Percentiles rank a stretch among this genome's conserved stretches.
Evolutionary conservation across 2,888 invertebrate species (phyloP).

Genomic region (Camptogramma bilineatum): DNA sequence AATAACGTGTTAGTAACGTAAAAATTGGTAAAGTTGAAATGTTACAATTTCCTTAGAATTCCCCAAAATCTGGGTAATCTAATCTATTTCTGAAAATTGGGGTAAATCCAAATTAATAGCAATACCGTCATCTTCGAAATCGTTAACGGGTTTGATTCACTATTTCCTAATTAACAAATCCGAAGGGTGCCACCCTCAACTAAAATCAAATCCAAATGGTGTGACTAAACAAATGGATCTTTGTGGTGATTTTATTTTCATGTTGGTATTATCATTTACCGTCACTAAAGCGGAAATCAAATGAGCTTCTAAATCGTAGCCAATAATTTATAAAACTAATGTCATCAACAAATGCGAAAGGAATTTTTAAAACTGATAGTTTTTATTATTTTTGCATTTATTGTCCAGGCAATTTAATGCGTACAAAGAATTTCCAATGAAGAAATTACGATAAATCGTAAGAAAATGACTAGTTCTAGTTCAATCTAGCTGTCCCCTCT

Average conservation of each 20-base stretch:
- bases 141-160: slow-evolving; percentile 77
- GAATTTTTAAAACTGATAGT: background rate
- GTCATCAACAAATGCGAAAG: background rate
- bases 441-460: slow-evolving; percentile 22
- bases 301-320: background rate
- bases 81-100: slow-evolving; percentile 44
- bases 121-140: slow-evolving; percentile 63
- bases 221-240: slow-evolving; percentile 52
- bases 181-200: slow-evolving; percentile 61
- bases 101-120: slow-evolving; percentile 59
- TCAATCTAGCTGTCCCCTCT: slow-evolving; percentile 9
- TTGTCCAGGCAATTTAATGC: background rate
- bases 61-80: slow-evolving; percentile 21
- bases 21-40: background rate
- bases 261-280: slow-evolving; percentile 22
- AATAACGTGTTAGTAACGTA: background rate
- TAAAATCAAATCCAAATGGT: slow-evolving; percentile 50
- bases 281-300: slow-evolving; percentile 8
- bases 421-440: slow-evolving; percentile 25
- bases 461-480: slow-evolving; percentile 30
- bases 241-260: slow-evolving; percentile 40
- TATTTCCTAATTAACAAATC: slow-evolving; percentile 81
- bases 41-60: background rate
- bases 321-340: background rate
- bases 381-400: background rate